phyloP scores from a whole-genome alignment of 2,888 invertebrate genomes.

The Caenorhabditis doughertyi region DNA sequence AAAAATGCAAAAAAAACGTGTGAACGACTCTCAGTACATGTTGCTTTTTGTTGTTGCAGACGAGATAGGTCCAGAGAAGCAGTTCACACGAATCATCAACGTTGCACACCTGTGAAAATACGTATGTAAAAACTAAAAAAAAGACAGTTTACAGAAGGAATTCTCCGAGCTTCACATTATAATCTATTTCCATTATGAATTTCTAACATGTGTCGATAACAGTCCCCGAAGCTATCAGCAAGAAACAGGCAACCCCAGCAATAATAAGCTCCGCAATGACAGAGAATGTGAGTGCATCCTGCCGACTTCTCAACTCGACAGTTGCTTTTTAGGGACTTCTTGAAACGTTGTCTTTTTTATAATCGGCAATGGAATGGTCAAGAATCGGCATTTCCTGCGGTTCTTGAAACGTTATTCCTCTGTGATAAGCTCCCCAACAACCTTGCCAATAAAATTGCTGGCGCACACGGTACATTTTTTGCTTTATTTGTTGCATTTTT shows the following conservation, averaged over 20 bases:
- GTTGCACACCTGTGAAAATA: no score
- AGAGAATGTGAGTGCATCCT: not conserved
- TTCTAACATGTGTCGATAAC: not conserved
- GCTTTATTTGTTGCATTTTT: not conserved
- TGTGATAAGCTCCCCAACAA: not conserved
- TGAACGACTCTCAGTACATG: no score
- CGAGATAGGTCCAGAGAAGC: no score
- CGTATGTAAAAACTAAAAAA: no score
- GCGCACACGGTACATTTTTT: no score
- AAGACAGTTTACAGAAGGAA: no score
- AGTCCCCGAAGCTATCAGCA: not conserved
- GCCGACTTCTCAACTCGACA: not conserved
- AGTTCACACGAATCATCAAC: no score
- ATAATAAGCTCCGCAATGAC: not conserved
- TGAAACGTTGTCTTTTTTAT: not conserved
- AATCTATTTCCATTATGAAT: not conserved
- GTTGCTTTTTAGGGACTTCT: not conserved
- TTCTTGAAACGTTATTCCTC: not conserved
- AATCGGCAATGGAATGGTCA: not conserved
- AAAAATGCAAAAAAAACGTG: no score
- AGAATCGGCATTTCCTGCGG: not conserved
- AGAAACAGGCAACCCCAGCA: not conserved
- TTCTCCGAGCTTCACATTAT: no score
- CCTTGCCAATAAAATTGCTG: no score
- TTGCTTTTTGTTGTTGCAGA: no score